Evolutionary conservation across 2,888 invertebrate genomes (phyloP).

Genomic region (Cremastobaeus sp.): DNA sequence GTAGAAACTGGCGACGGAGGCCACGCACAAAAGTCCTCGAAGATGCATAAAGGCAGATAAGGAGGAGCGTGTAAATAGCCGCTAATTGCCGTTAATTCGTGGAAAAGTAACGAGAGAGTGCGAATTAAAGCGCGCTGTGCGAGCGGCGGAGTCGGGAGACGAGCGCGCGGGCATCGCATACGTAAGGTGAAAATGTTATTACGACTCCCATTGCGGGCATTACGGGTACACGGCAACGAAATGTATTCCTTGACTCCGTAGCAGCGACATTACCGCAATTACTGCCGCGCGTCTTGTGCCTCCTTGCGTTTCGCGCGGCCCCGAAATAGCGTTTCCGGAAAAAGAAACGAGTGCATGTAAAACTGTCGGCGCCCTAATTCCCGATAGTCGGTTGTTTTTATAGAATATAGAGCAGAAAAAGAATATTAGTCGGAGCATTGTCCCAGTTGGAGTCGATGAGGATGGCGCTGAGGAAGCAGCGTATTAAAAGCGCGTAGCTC

Average conservation of each 20-base stretch:
- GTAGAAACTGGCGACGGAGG: constrained; percentile 14
- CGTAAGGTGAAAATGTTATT: constrained; percentile 50
- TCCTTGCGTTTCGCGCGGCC: too few relatives aligned
- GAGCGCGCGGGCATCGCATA: constrained; percentile 23
- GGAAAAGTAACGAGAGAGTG: constrained; percentile 52
- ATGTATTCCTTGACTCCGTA: constrained; percentile 38
- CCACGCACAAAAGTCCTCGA: constrained; percentile 7
- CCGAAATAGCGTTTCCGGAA: too few relatives aligned
- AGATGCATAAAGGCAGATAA: constrained; percentile 27
- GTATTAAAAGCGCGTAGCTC: constrained; percentile 23
- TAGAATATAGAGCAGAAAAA: too few relatives aligned
- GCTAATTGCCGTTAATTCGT: constrained; percentile 56
- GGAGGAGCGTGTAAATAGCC: constrained; percentile 46
- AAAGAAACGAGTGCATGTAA: too few relatives aligned
- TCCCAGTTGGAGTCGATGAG: constrained; percentile 21
- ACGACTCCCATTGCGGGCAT: constrained; percentile 32
- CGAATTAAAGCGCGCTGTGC: constrained; percentile 49
- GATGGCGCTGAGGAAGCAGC: constrained; percentile 4
- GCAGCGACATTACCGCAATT: constrained; percentile 25
- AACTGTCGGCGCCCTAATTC: too few relatives aligned
- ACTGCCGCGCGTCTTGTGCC: constrained; percentile 12
- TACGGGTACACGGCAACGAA: constrained; percentile 12
- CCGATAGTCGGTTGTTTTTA: too few relatives aligned
- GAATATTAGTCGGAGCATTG: too few relatives aligned
- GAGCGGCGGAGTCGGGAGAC: too few relatives aligned